These are phyloP conservation scores for Mus minutoides DNA, from an alignment of 2,797 vertebrate species.

Conservation along the genomic window DNA sequence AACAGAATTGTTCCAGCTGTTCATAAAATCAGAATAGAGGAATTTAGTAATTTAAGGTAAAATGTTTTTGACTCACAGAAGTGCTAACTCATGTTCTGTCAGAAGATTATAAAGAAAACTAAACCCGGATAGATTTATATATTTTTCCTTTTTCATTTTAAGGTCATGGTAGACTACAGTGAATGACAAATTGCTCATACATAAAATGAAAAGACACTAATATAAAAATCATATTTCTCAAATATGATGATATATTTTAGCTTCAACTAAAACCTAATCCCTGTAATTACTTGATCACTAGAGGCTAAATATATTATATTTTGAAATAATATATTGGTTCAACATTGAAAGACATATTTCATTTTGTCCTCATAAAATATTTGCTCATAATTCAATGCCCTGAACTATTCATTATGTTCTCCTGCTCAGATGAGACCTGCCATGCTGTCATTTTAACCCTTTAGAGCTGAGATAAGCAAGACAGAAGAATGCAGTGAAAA, in stretches of 20 bases:
- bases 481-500: background rate
- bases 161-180: background rate
- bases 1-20: background rate
- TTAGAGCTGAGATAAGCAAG: constrained; percentile 17
- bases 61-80: constrained; percentile 8
- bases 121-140: background rate
- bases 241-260: constrained; percentile 29
- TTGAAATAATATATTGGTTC: constrained; percentile 28
- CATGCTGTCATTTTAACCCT: background rate
- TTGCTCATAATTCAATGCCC: background rate
- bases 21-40: constrained; percentile 13
- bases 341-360: background rate
- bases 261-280: constrained; percentile 45
- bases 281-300: constrained; percentile 27
- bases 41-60: constrained; percentile 40
- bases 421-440: background rate
- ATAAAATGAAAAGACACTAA: constrained; percentile 20
- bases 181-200: constrained; percentile 21
- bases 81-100: background rate
- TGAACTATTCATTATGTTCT: background rate
- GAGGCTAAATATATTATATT: constrained; percentile 18
- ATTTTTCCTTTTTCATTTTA: background rate
- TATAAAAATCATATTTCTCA: constrained; percentile 34
- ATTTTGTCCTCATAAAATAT: background rate
- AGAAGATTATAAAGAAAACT: background rate